These are phyloP conservation scores for Acanthoscelides obtectus DNA, from an alignment of 2,888 invertebrate genomes.

Conservation along the genomic window DNA sequence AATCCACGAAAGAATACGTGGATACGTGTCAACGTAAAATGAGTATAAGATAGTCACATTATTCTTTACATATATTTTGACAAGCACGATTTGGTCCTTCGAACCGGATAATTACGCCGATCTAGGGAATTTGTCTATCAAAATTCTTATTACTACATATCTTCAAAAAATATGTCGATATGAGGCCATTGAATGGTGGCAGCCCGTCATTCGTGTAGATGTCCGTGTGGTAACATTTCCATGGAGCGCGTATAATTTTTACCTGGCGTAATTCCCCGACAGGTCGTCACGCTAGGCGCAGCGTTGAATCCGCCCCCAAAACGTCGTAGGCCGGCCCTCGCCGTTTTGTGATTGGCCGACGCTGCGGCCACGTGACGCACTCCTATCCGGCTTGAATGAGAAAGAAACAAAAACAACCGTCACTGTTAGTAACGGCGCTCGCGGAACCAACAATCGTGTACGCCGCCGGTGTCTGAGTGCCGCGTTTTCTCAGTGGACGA, in stretches of 20 bases:
- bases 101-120: too few relatives aligned
- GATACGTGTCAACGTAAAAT: too few relatives aligned
- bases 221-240: background rate
- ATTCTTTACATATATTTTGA: too few relatives aligned
- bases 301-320: conserved; percentile 41
- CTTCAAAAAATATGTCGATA: conserved; percentile 33
- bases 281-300: conserved; percentile 41
- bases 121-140: background rate
- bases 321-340: conserved; percentile 43
- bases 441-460: conserved; percentile 48
- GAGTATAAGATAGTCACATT: too few relatives aligned
- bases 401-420: conserved; percentile 51
- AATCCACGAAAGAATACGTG: too few relatives aligned
- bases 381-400: conserved; percentile 47
- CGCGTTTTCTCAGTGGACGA: background rate
- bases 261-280: conserved; percentile 42
- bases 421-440: conserved; percentile 48
- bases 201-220: background rate
- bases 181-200: conserved; percentile 31
- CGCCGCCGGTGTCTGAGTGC: conserved; percentile 42
- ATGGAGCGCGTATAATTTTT: conserved; percentile 30
- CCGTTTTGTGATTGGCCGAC: conserved; percentile 45
- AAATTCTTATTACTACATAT: background rate
- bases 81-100: too few relatives aligned
- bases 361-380: conserved; percentile 46